These are phyloP conservation scores for Tringa solitaria DNA, from an alignment of 2,113 vertebrate genomes.

Conservation along the genomic window DNA sequence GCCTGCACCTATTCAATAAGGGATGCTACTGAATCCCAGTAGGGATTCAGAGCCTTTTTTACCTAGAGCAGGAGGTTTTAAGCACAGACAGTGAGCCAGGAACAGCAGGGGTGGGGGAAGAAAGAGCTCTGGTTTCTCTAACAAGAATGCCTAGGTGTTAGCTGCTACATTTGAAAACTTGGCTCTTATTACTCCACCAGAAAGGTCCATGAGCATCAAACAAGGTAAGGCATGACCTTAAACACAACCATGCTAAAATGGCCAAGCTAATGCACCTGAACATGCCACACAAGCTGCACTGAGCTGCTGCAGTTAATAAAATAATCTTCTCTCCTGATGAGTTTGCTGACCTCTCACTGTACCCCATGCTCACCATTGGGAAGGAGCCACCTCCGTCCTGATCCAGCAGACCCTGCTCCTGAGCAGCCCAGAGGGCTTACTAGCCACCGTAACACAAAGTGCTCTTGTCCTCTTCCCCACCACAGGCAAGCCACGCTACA, in stretches of 20 bases:
- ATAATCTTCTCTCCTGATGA: not conserved
- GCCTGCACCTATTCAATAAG: not conserved
- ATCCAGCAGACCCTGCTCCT: not conserved
- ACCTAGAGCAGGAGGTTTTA: not conserved
- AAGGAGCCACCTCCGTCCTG: not conserved
- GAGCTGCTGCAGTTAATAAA: not conserved
- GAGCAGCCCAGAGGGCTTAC: not conserved
- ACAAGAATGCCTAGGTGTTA: not conserved
- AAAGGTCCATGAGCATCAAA: not conserved
- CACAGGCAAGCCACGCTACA: rapidly evolving
- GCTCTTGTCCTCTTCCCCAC: not conserved
- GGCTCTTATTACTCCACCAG: not conserved
- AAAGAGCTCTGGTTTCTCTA: not conserved
- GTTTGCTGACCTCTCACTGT: not conserved
- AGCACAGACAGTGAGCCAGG: not conserved
- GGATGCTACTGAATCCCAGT: not conserved
- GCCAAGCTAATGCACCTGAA: not conserved
- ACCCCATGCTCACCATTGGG: not conserved
- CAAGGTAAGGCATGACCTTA: not conserved
- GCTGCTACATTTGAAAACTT: not conserved
- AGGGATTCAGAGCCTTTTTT: not conserved
- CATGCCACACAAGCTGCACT: not conserved
- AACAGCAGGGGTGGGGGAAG: not conserved
- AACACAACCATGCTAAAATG: not conserved
- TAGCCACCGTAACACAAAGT: rapidly evolving